phyloP scores from a whole-genome alignment of 2,113 vertebrate species.

The Alces alces region DNA sequence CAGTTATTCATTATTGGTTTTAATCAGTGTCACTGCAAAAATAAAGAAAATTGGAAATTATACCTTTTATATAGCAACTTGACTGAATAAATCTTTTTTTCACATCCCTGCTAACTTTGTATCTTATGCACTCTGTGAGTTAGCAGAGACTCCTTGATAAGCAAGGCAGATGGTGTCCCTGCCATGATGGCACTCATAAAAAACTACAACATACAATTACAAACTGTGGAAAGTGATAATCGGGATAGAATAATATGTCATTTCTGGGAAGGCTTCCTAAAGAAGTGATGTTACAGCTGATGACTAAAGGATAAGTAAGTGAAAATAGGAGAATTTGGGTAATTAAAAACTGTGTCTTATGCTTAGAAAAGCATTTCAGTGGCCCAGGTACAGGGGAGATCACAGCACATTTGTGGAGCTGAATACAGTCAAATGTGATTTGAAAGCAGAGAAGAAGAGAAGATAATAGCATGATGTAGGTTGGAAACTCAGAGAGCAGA shows the following conservation, averaged over 20 bases:
- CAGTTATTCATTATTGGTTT: constrained; percentile 12
- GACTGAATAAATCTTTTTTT: not conserved
- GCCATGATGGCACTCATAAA: not conserved
- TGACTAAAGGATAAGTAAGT: not conserved
- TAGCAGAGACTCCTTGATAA: not conserved
- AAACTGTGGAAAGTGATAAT: not conserved
- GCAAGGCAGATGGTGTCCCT: not conserved
- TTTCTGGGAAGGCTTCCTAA: not conserved
- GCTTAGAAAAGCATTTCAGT: not conserved
- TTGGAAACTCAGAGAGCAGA: not conserved
- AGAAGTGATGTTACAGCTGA: not conserved
- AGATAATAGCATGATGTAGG: not conserved
- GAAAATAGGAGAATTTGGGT: not conserved
- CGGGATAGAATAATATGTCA: not conserved
- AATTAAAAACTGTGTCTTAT: not conserved
- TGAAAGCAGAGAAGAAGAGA: not conserved
- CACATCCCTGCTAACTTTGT: not conserved
- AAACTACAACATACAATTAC: not conserved
- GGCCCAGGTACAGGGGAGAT: not conserved
- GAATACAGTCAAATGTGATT: not conserved
- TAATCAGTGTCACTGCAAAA: not conserved
- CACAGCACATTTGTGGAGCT: not conserved
- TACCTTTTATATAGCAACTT: not conserved
- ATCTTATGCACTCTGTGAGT: not conserved
- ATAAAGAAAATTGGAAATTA: not conserved